Base-by-base conservation (phyloP, 2,797 vertebrate species). In the Oreochromis grahami region DNA sequence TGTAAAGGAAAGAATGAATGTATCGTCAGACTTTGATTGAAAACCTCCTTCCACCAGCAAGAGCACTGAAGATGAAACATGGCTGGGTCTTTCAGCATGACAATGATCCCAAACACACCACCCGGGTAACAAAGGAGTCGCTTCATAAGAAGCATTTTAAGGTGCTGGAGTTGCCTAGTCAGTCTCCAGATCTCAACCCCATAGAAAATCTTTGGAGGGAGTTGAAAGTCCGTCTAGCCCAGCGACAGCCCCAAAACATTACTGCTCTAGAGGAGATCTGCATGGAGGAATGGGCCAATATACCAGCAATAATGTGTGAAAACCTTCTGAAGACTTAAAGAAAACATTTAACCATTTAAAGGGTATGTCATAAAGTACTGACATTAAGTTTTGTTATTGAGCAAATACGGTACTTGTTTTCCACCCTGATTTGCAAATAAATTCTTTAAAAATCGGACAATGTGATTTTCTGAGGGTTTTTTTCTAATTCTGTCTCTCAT, bases 91-190 rank as follows among this genome's bases (percentile, higher is more conserved):
- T 58, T 58, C 55, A 58, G 5, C 1, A 10, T 58, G 29, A 32
- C 15, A 58, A 2, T 32, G 55, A 58, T 58, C 15, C 55, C 29
- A 58, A 32, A 58, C 56, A 58, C 2, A 58, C 0, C 14, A 0
- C 8, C 0, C 0, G 2, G 3, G 29, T 58, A 58, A 32, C 55
- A 10, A 58, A 32, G 29, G 15, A 32, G 2, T 58, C 0, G 0
- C 56, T 34, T 58, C 8, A 32, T 34, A 19, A 34, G 29, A 58
- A 0, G 56, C 55, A 17, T 32, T 58, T 58, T 9, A 58, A 32
- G 26, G 8, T 58, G 8, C 26, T 58, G 55, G 55, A 58, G 26
- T 11, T 19, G 8, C 56, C 29, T 34, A 34, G 15, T 17, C 0
- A 58, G 29, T 19, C 5, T 58, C 56, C 29, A 58, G 56, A 58